These are phyloP conservation scores for Mimachlamys varia DNA, from an alignment of 2,888 invertebrate species.

Conservation along the genomic window DNA sequence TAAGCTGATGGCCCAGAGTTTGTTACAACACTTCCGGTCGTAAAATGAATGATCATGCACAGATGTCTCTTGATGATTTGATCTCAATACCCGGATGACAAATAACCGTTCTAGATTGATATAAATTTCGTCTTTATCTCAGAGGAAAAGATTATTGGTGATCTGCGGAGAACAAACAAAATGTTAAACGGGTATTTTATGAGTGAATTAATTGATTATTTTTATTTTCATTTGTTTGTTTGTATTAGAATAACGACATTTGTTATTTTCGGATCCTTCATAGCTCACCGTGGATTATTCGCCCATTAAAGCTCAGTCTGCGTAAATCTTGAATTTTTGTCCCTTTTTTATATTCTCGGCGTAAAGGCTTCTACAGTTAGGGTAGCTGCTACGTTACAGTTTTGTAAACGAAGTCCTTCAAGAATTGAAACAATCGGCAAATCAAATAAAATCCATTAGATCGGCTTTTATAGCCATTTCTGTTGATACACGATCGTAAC, in stretches of 20 bases:
- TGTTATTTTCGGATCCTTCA: background rate
- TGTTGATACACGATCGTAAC: no score
- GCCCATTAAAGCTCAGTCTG: no score
- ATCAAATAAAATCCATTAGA: no score
- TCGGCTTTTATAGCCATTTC: no score
- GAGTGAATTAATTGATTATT: background rate
- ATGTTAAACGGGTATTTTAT: background rate
- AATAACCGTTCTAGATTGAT: background rate
- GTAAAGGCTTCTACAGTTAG: no score
- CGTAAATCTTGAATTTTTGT: no score
- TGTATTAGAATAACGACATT: background rate
- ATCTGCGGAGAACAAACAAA: background rate
- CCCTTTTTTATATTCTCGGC: no score
- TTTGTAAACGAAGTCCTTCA: no score
- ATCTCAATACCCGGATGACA: slow-evolving; percentile 2
- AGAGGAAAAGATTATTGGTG: background rate
- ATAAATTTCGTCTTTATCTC: background rate
- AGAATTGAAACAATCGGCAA: no score
- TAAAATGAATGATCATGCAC: slow-evolving; percentile 17
- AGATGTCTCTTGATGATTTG: slow-evolving; percentile 15
- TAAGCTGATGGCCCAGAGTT: background rate
- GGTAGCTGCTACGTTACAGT: no score
- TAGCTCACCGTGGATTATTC: background rate
- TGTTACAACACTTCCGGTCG: slow-evolving; percentile 17
- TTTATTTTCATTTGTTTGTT: background rate